These are phyloP conservation scores for Phoenicopterus ruber DNA, from an alignment of 2,113 vertebrate species.

Conservation along the genomic window DNA sequence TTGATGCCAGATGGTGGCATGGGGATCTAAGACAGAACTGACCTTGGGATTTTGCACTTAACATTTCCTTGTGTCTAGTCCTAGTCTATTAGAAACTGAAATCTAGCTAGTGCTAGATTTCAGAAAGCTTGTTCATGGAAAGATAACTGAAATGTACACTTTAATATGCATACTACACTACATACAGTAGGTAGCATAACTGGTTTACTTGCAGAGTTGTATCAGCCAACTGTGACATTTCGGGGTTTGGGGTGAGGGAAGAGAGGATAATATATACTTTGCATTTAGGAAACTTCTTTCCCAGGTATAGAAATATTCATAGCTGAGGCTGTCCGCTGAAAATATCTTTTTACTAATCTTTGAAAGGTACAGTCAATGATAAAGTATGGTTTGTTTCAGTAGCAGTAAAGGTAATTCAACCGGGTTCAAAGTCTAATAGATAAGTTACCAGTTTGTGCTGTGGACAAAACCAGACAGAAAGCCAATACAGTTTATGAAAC, in stretches of 20 bases:
- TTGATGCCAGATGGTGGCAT: neutral
- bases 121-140: neutral
- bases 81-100: neutral
- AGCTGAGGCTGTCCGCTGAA: neutral
- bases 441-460: neutral
- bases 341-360: neutral
- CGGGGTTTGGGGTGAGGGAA: neutral
- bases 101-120: neutral
- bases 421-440: neutral
- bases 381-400: neutral
- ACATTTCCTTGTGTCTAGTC: neutral
- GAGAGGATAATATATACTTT: neutral
- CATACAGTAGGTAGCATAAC: neutral
- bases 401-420: neutral
- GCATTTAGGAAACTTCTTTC: neutral
- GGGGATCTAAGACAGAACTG: neutral
- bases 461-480: neutral
- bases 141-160: accelerated
- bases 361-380: neutral
- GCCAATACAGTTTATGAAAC: neutral
- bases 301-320: neutral
- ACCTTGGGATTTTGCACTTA: neutral
- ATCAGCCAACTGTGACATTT: neutral
- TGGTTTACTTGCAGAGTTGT: accelerated
- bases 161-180: neutral